Percentiles rank a stretch among this genome's conserved stretches.
These are phyloP conservation scores for Linyphia triangularis DNA, from an alignment of 2,888 invertebrate genomes.

Conservation along the genomic window DNA sequence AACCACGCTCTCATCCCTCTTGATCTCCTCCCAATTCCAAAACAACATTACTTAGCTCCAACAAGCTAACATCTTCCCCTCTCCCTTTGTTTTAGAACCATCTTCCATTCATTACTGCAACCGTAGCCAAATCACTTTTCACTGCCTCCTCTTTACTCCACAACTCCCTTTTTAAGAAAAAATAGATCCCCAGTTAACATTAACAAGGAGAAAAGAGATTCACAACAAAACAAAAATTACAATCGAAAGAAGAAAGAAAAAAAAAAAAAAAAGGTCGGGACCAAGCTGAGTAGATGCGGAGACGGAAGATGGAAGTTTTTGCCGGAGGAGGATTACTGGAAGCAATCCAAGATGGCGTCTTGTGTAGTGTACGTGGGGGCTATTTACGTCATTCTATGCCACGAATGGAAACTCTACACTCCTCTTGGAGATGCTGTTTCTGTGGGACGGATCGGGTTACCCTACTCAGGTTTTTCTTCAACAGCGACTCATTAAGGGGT, in stretches of 20 bases:
- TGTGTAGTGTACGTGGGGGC: constrained; percentile 45
- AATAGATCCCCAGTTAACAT: not conserved
- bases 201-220: constrained; percentile 6
- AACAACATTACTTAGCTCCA: not conserved
- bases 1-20: not conserved
- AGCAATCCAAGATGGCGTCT: constrained; percentile 72
- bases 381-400: constrained; percentile 73
- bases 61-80: not conserved
- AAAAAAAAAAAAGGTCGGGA: constrained; percentile 14
- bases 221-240: not conserved
- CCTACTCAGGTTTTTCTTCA: constrained; percentile 27
- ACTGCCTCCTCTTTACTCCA: not conserved
- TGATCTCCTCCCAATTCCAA: not conserved
- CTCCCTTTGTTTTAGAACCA: not conserved
- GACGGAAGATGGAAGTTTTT: constrained; percentile 18
- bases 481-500: constrained; percentile 29
- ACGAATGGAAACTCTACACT: constrained; percentile 60
- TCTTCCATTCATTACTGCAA: not conserved
- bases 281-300: not conserved
- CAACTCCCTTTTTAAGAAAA: not conserved
- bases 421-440: constrained; percentile 52
- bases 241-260: not conserved
- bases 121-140: not conserved
- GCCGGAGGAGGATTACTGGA: constrained; percentile 52
- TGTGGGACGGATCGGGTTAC: constrained; percentile 45